Evolutionary conservation across 2,113 vertebrate genomes (phyloP).

Genomic region (human): DNA sequence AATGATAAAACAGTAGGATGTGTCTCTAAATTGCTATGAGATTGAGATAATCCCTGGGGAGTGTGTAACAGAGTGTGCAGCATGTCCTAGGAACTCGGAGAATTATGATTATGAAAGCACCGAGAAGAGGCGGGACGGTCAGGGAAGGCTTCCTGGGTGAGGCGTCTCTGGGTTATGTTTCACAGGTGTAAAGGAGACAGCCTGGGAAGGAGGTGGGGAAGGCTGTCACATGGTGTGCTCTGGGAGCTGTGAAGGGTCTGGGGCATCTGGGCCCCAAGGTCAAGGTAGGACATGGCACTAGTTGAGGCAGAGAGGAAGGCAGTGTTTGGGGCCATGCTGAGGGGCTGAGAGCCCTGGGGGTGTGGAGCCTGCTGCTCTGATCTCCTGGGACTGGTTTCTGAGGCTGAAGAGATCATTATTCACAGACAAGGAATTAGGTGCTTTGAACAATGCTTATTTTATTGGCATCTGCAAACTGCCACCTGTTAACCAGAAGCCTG

Average conservation of each 20-base stretch:
- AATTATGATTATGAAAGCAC: neutral
- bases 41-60: neutral
- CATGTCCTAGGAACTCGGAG: neutral
- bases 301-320: neutral
- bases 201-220: neutral
- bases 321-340: neutral
- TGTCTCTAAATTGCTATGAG: neutral
- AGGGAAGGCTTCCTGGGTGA: neutral
- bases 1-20: neutral
- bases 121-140: neutral
- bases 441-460: neutral
- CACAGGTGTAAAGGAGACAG: neutral
- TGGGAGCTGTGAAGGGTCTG: neutral
- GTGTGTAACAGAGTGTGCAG: neutral
- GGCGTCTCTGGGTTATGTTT: neutral
- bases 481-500: conserved; percentile 40
- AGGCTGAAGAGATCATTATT: neutral
- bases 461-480: conserved; percentile 20
- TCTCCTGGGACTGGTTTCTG: neutral
- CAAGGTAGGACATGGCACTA: neutral
- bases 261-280: neutral
- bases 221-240: neutral
- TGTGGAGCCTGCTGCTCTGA: neutral
- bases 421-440: neutral
- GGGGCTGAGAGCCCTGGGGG: neutral